Base-by-base conservation (phyloP, 2,797 vertebrate genomes). In the Brotogeris chrysoptera region DNA sequence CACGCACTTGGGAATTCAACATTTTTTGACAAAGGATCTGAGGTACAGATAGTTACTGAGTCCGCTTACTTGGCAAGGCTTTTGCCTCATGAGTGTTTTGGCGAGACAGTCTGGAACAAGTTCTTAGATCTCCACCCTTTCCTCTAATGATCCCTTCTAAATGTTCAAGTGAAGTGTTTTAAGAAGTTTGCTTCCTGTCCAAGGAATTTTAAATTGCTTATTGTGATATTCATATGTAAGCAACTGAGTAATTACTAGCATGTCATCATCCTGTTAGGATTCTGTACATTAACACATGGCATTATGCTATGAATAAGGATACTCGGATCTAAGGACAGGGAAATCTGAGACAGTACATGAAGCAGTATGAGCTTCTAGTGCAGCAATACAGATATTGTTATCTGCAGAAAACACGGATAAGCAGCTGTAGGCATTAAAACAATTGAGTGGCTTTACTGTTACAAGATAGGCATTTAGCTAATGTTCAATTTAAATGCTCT, bases 51-150 rank as follows among this genome's bases (percentile, higher is more conserved):
- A 47, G 8, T 47, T 86, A 44, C 77, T 82, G 77, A 79, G 24
- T n/a, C 34, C 6, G 8, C 41, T 85, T 61, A 70, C 49, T 81
- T 52, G 69, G 49, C 46, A 55, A 63, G 38, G 50, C 83, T 80
- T 93, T 86, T 78, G 46, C 44, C 38, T 57, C 8, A 1, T 0
- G 0, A 49, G 18, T 27, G 9, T 69, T 93, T 91, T 90, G 57
- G 57, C 50, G 55, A 86, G 78, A 44, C 25, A 65, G 27, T 15
- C 88, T 86, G 80, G 69, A 95, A 88, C 53, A 53, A 71, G 50
- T 65, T 78, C 44, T 53, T 53, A 25, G 3, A 34, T 78, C 93
- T 91, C 94, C 96, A 92, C 92, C 94, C 95, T 93, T 95, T 97
- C 95, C 94, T 95, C 66, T 81, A 78, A 91, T 86, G 95, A 95